Evolutionary conservation across 2,888 invertebrate species (phyloP), one percentile per base, ranked within the genome.

Genomic region (Eilema sororculum): DNA sequence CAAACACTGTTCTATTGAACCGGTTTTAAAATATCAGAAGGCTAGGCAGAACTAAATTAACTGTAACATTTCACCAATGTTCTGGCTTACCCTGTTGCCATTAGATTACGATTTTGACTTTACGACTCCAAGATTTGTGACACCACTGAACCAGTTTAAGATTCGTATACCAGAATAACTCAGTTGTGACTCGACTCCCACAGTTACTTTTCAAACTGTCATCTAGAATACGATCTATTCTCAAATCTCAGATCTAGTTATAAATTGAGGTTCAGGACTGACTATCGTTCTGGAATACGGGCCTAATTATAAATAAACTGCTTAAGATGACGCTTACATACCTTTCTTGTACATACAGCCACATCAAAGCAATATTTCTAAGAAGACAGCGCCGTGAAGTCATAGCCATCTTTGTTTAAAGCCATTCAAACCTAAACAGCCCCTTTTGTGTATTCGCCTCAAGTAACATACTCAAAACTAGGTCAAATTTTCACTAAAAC

Each of bases 401-500:
- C 52, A 52, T 52, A 52, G n/a, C 52, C 52, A 9, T 52, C 52
- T 52, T 52, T n/a, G 52, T 52, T 52, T 52, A 9, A 52, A 52
- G 52, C n/a, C 52, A 52, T 52, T 52, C 52, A 52, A 52, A 52
- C n/a, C 52, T 9, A 52, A 52, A 52, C 52, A 52, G 52, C 52
- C 52, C 52, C 52, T 9, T 46, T 46, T 52, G 52, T 52, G 52
- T 52, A 52, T 52, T n/a, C 52, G n/a, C 52, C 9, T 52, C 52
- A n/a, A 52, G 52, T 52, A n/a, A 52, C 52, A 52, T 52, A n/a
- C 52, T 52, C 52, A 52, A 52, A 52, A 52, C 52, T 52, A n/a
- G 52, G 52, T 52, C 52, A 52, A 52, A 52, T n/a, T 52, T 9
- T 9, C 52, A n/a, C n/a, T n/a, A 52, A 52, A 52, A n/a, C 52